Conservation (phyloP, 2,797 vertebrate genomes). For the Melanotaenia trifasciata region DNA sequence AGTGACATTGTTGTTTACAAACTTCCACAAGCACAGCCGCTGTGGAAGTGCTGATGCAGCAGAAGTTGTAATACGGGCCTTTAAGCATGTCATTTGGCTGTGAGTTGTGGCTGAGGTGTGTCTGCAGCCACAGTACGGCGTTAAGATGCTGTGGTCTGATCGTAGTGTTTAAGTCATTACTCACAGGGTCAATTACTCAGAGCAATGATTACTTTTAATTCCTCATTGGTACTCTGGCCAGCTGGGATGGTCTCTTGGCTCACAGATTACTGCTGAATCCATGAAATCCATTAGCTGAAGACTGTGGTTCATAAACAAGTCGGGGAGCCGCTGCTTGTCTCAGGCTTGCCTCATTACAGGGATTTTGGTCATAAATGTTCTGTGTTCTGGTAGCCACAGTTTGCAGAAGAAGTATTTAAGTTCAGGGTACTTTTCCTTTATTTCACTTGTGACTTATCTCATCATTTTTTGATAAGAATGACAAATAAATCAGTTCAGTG, state of each 20-base stretch:
- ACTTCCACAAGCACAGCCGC: conserved; percentile 26
- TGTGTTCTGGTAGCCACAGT: background rate
- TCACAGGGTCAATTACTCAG: conserved; percentile 76
- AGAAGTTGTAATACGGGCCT: conserved; percentile 59
- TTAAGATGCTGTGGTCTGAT: conserved; percentile 73
- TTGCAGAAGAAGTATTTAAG: background rate
- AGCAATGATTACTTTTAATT: conserved; percentile 77
- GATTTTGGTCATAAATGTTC: conserved; percentile 23
- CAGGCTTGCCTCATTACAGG: background rate
- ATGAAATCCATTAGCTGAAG: conserved; percentile 51
- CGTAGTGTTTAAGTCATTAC: conserved; percentile 80
- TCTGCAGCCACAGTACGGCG: conserved; percentile 63
- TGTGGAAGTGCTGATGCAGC: conserved; percentile 63
- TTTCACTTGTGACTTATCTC: background rate
- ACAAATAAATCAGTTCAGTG: background rate
- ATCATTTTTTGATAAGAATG: background rate
- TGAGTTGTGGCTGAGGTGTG: conserved; percentile 64
- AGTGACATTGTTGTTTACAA: conserved; percentile 16
- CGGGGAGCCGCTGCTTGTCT: conserved; percentile 27
- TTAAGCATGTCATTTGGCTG: conserved; percentile 64
- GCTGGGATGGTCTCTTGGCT: conserved; percentile 47
- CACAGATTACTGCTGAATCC: conserved; percentile 64
- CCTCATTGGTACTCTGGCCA: conserved; percentile 55
- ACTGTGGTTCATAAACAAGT: conserved; percentile 53
- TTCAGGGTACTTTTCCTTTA: background rate